A percentile compares a stretch with the other conserved stretches of the same genome.
Conservation (phyloP, 2,888 invertebrate species). For the Trilocha varians region DNA sequence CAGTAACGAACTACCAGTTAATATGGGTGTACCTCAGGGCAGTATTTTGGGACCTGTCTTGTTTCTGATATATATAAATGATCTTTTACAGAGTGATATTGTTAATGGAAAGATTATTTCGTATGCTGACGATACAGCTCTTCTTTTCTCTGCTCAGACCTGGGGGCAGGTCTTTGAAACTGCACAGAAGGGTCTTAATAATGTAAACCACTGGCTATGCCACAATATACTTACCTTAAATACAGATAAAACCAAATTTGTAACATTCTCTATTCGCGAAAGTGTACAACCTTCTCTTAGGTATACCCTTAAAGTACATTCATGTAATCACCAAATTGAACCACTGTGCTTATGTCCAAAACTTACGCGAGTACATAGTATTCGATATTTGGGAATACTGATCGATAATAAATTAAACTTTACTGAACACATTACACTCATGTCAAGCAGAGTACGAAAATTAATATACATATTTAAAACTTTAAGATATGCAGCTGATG, state of each 20-base stretch:
- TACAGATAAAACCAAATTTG: slow-evolving; percentile 9
- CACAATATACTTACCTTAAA: slow-evolving; percentile 9
- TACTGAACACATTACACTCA: background rate
- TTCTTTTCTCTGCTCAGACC: slow-evolving; percentile 4
- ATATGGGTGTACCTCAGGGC: too few relatives aligned
- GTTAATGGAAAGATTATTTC: slow-evolving; percentile 1
- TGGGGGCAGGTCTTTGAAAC: slow-evolving; percentile 3
- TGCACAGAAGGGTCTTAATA: slow-evolving; percentile 7
- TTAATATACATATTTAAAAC: slow-evolving; percentile 7
- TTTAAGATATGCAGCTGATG: slow-evolving; percentile 4
- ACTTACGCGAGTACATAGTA: background rate
- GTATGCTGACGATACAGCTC: slow-evolving; percentile 9
- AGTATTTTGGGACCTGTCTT: slow-evolving; percentile 7
- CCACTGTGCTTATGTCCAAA: background rate
- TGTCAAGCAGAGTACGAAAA: background rate
- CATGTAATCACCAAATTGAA: background rate
- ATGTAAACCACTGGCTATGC: slow-evolving; percentile 5
- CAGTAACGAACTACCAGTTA: background rate
- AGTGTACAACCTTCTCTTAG: background rate
- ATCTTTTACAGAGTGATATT: background rate
- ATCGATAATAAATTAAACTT: background rate
- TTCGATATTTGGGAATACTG: background rate
- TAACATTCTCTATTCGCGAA: slow-evolving; percentile 4
- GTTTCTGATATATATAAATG: slow-evolving; percentile 6
- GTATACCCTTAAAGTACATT: background rate